Evolutionary conservation across 2,797 vertebrate genomes (phyloP).

Genomic region (Pangasius krempfi): DNA sequence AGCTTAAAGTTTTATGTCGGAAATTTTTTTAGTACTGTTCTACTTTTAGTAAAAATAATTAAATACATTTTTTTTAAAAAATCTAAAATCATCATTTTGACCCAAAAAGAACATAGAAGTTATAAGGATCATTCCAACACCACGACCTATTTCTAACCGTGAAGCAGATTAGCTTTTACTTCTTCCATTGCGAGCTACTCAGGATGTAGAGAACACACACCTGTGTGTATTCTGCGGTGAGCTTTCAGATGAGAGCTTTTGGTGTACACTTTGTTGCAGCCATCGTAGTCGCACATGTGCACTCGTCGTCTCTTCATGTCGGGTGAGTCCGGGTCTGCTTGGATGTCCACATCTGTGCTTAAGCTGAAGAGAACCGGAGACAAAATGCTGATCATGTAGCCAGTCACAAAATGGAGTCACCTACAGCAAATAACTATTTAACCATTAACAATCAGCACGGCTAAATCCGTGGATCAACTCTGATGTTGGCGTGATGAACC

Average conservation of each 20-base stretch:
- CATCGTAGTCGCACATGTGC: constrained; percentile 96
- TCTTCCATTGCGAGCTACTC: neutral
- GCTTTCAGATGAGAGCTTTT: constrained; percentile 98
- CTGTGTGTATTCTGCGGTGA: constrained; percentile 94
- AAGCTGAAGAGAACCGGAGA: constrained; percentile 44
- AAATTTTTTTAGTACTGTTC: neutral
- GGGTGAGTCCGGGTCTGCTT: constrained; percentile 76
- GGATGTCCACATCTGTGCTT: constrained; percentile 68
- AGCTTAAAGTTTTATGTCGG: neutral
- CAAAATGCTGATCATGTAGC: neutral
- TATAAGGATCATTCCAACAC: neutral
- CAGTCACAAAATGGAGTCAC: neutral
- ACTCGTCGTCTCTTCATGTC: constrained; percentile 91
- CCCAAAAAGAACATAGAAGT: neutral
- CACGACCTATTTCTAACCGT: neutral
- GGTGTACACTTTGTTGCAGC: constrained; percentile 97
- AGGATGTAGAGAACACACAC: constrained; percentile 63
- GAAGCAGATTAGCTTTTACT: neutral
- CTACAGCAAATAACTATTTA: neutral
- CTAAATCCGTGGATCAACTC: neutral
- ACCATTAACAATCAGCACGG: too few relatives aligned
- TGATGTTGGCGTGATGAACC: neutral
- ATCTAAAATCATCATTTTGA: neutral
- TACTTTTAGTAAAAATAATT: neutral
- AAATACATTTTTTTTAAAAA: too few relatives aligned